Percentiles rank a stretch among this genome's conserved stretches.
Evolutionary conservation across 2,797 vertebrate species (phyloP).

Genomic region (Caiman crocodilus): DNA sequence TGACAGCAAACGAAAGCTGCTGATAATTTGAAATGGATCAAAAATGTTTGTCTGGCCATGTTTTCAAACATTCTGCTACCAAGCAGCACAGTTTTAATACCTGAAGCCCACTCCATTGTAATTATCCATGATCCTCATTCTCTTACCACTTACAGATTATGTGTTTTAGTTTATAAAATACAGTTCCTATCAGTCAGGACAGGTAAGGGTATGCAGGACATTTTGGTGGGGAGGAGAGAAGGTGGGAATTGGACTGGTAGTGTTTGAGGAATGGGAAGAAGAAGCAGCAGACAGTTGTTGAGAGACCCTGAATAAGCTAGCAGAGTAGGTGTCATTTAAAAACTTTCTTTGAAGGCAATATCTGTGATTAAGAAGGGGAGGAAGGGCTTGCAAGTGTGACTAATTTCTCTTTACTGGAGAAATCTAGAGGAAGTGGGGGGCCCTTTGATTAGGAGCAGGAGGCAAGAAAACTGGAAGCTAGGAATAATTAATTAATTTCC

Average conservation of each 20-base stretch:
- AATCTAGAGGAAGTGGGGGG: fast-evolving
- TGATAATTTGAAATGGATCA: background rate
- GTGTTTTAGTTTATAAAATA: background rate
- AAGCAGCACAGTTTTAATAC: background rate
- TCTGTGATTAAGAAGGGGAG: background rate
- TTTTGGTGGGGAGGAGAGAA: background rate
- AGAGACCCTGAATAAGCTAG: background rate
- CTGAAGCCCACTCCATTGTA: background rate
- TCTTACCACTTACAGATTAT: background rate
- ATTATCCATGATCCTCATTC: background rate
- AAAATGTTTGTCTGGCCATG: background rate
- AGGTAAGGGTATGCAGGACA: background rate
- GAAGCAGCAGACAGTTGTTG: background rate
- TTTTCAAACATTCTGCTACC: background rate
- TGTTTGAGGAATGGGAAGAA: background rate
- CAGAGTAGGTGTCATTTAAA: background rate
- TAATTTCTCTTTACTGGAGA: background rate
- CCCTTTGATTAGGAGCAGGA: background rate
- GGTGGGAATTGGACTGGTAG: background rate
- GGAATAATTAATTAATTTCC: background rate
- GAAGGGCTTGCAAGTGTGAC: background rate
- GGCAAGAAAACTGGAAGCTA: background rate
- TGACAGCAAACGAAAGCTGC: background rate
- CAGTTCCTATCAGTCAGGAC: background rate
- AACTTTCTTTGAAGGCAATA: background rate